Conservation (phyloP, 2,888 invertebrate genomes). For the Hipparchia sbordonii region DNA sequence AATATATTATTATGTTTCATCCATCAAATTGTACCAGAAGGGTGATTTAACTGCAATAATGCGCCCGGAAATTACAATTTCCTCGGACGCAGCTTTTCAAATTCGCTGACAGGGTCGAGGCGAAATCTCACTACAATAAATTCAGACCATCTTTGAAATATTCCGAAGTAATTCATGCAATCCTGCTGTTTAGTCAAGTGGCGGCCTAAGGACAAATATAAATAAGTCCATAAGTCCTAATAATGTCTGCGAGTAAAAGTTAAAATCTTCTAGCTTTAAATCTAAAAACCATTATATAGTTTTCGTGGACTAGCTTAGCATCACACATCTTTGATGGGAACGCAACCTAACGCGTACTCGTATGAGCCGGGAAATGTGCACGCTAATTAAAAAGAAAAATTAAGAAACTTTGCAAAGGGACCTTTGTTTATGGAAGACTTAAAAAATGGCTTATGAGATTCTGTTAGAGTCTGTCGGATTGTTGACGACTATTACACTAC, state of each 20-base stretch:
- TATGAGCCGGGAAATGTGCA: not conserved
- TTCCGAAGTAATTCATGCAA: not conserved
- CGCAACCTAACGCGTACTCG: not conserved
- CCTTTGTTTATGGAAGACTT: not conserved
- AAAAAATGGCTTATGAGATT: not conserved
- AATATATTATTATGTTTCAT: not conserved
- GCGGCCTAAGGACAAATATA: no score
- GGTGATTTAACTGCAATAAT: not conserved
- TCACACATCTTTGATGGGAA: not conserved
- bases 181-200: not conserved
- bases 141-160: not conserved
- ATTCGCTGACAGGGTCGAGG: slow-evolving; percentile 4
- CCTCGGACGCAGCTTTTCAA: slow-evolving; percentile 5
- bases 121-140: not conserved
- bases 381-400: not conserved
- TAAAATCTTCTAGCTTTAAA: no score
- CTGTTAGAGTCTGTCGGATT: not conserved
- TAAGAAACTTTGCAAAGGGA: not conserved
- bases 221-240: no score
- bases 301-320: not conserved
- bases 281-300: no score
- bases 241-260: no score
- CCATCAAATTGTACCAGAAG: not conserved
- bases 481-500: no score
- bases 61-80: slow-evolving; percentile 22